A percentile compares a stretch with the other conserved stretches of the same genome.
phyloP scores from a whole-genome alignment of 2,888 invertebrate species.

The Aphidius colemani region DNA sequence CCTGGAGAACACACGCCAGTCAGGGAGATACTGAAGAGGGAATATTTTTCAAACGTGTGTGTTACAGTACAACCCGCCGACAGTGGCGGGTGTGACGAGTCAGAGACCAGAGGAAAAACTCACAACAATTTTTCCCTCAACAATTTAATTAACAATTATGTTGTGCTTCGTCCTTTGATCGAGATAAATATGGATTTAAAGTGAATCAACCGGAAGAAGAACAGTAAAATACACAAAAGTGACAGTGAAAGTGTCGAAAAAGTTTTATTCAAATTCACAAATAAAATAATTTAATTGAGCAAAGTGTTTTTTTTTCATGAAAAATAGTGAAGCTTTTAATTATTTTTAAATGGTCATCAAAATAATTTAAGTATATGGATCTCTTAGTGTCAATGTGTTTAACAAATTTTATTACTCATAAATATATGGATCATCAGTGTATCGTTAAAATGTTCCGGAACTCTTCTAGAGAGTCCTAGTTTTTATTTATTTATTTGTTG shows the following conservation, averaged over 20 bases:
- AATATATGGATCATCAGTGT: constrained; percentile 39
- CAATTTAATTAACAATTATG: background rate
- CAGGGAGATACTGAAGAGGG: constrained; percentile 32
- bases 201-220: constrained; percentile 6
- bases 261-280: background rate
- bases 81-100: constrained; percentile 25
- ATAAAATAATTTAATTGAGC: constrained; percentile 6
- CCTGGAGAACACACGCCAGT: constrained; percentile 47
- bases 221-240: constrained; percentile 13
- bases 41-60: constrained; percentile 4
- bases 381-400: background rate
- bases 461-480: constrained; percentile 50
- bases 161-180: background rate
- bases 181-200: background rate
- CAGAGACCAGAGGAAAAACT: constrained; percentile 19
- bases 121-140: constrained; percentile 27
- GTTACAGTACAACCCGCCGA: constrained; percentile 1
- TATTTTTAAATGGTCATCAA: constrained; percentile 2
- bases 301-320: constrained; percentile 14
- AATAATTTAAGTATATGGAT: too few relatives aligned
- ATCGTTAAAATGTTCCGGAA: constrained; percentile 46
- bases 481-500: constrained; percentile 8
- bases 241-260: constrained; percentile 17
- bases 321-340: constrained; percentile 5
- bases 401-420: constrained; percentile 34